These are phyloP conservation scores for Heterodera schachtii DNA, from an alignment of 1,140 invertebrate species.

Conservation along the genomic window DNA sequence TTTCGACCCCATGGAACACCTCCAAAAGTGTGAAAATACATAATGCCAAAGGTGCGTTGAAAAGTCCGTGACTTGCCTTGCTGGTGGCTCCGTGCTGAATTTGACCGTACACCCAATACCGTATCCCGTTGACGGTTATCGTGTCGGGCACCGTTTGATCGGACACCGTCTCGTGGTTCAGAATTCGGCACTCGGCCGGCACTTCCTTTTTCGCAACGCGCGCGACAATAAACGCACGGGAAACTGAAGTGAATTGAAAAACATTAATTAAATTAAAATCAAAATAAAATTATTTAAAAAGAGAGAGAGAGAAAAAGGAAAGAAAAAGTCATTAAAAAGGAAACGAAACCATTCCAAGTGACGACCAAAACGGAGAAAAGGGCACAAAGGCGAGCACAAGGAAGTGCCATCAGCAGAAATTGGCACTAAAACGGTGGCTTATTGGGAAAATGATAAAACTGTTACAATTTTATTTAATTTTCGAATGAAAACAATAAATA, in stretches of 20 bases:
- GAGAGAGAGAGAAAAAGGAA: too few relatives aligned
- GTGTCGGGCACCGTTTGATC: background rate
- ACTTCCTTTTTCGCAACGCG: background rate
- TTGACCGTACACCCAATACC: slow-evolving; percentile 15
- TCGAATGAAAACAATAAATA: too few relatives aligned
- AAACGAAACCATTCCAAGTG: background rate
- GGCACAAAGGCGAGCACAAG: background rate
- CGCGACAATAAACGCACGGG: background rate
- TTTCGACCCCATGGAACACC: slow-evolving; percentile 30
- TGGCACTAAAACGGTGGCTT: background rate
- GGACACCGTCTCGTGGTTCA: slow-evolving; percentile 11
- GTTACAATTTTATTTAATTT: background rate
- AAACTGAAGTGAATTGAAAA: background rate
- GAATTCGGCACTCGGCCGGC: slow-evolving; percentile 15
- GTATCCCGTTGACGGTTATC: slow-evolving; percentile 6
- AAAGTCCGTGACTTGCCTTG: background rate
- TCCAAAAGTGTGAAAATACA: background rate
- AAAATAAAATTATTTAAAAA: too few relatives aligned
- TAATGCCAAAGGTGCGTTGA: background rate
- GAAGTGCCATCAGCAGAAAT: background rate
- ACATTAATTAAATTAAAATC: too few relatives aligned
- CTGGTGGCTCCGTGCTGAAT: slow-evolving; percentile 32
- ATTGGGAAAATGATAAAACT: background rate
- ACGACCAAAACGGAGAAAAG: background rate
- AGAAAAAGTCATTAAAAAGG: too few relatives aligned